Base-by-base conservation (phyloP, 2,797 vertebrate genomes). In the Setipinna tenuifilis region DNA sequence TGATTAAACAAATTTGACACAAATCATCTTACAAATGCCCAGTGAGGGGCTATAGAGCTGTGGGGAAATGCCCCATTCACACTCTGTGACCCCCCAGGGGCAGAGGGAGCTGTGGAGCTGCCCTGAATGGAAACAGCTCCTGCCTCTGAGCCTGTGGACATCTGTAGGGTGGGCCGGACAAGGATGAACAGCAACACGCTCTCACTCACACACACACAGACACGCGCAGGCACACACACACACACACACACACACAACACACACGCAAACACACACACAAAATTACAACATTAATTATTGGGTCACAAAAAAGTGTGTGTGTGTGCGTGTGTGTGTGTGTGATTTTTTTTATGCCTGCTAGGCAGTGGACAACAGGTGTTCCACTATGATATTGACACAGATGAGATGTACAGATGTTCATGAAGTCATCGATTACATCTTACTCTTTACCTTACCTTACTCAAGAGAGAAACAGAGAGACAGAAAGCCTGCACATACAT, bases 1-100 rank as follows among this genome's bases (percentile, higher is more conserved):
- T 97, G 97, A 97, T 98, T 97, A 97, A 98, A 99, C 98, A 98
- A 99, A 99, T 99, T 99, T 98, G 96, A 96, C 97, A 98, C 98
- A 99, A 99, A 99, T 99, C 97, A 98, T 98, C 94, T 95, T 96
- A 98, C 97, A 99, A 99, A 98, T 97, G 97, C 97, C 95, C 97
- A 94, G 97, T 92, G 93, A 96, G 95, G 95, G 97, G 94, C 94
- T 96, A 94, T 96, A 95, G 97, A 97, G 93, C 92, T 91, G 91
- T 93, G 94, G 88, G 95, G 96, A 96, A 96, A 95, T 89, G 93
- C 93, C 94, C 96, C 93, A 97, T 98, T 98, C 97, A 99, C 88
- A 87, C 92, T 83, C 88, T 71, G 93, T 92, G 93, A 94, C 95
- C 95, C 95, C 97, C 94, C 95, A 94, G 89, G 91, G 90, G 19